Percentiles rank a stretch among this genome's conserved stretches.
Conservation (phyloP, 2,113 vertebrate species). For the Naja naja region DNA sequence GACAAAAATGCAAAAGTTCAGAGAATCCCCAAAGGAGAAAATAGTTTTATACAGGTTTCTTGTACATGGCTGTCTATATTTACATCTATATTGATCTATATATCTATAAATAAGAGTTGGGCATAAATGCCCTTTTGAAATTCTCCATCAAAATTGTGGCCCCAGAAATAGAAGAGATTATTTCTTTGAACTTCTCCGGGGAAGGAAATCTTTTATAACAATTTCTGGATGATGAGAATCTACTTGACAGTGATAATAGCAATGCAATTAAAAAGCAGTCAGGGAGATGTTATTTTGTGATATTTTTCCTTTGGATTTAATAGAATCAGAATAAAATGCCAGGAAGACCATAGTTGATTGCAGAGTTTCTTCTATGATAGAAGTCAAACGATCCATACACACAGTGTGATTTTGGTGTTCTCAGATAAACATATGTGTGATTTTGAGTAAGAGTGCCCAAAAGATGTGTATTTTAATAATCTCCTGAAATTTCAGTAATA, state of each 20-base stretch:
- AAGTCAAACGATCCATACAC: not conserved
- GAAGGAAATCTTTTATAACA: not conserved
- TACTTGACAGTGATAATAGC: not conserved
- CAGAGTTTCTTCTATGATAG: not conserved
- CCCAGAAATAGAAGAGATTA: not conserved
- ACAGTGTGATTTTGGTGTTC: not conserved
- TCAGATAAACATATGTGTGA: not conserved
- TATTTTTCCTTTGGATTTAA: not conserved
- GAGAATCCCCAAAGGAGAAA: not conserved
- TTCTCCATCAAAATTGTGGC: not conserved
- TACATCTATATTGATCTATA: not conserved
- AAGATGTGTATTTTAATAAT: not conserved
- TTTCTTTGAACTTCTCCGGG: not conserved
- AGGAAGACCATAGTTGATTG: not conserved
- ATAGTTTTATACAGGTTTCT: not conserved
- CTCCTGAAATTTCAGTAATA: not conserved
- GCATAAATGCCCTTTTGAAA: not conserved
- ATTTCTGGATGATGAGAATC: not conserved
- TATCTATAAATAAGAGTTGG: not conserved
- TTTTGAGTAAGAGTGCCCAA: not conserved
- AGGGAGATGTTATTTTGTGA: not conserved
- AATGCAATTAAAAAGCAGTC: not conserved
- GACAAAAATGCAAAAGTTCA: not conserved
- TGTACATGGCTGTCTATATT: not conserved
- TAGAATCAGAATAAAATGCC: not conserved